These are phyloP conservation scores for Thalpophila matura DNA, from an alignment of 2,888 invertebrate genomes.

Conservation along the genomic window DNA sequence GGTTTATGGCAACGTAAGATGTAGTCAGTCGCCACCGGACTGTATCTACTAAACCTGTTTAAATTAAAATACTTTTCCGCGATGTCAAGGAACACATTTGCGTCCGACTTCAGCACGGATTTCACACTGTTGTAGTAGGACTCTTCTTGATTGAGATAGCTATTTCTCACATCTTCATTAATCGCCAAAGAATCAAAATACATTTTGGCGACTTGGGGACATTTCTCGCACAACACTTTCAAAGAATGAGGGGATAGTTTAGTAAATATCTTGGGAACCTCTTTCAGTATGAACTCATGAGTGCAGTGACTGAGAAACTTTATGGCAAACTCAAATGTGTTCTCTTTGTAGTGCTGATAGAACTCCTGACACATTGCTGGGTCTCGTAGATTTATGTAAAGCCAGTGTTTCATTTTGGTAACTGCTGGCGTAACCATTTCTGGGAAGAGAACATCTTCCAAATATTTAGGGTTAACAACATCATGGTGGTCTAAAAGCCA, in stretches of 20 bases:
- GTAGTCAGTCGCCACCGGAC: slow-evolving; percentile 66
- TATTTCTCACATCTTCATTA: slow-evolving; percentile 56
- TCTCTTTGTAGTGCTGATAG: slow-evolving; percentile 71
- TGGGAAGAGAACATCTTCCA: slow-evolving; percentile 75
- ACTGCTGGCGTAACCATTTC: slow-evolving; percentile 75
- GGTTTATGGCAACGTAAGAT: slow-evolving; percentile 71
- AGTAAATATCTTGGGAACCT: slow-evolving; percentile 66
- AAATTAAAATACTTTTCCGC: slow-evolving; percentile 71
- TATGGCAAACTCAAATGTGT: slow-evolving; percentile 66
- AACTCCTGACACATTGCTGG: slow-evolving; percentile 71
- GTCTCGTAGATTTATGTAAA: slow-evolving; percentile 66
- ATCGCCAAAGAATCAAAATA: slow-evolving; percentile 71
- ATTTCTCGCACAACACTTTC: slow-evolving; percentile 72
- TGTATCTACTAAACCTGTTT: slow-evolving; percentile 52
- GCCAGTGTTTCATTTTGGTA: slow-evolving; percentile 72
- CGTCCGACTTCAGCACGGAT: slow-evolving; percentile 70
- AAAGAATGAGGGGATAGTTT: slow-evolving; percentile 72
- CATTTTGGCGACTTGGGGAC: slow-evolving; percentile 68
- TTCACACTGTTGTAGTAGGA: slow-evolving; percentile 69
- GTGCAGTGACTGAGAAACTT: slow-evolving; percentile 74
- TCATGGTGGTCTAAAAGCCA: slow-evolving; percentile 75
- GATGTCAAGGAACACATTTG: slow-evolving; percentile 71
- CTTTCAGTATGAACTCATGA: slow-evolving; percentile 66
- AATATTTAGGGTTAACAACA: slow-evolving; percentile 73
- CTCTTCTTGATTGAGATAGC: slow-evolving; percentile 59